These are phyloP conservation scores for Neuroscelio doddi DNA, from an alignment of 2,888 invertebrate genomes.

Conservation along the genomic window DNA sequence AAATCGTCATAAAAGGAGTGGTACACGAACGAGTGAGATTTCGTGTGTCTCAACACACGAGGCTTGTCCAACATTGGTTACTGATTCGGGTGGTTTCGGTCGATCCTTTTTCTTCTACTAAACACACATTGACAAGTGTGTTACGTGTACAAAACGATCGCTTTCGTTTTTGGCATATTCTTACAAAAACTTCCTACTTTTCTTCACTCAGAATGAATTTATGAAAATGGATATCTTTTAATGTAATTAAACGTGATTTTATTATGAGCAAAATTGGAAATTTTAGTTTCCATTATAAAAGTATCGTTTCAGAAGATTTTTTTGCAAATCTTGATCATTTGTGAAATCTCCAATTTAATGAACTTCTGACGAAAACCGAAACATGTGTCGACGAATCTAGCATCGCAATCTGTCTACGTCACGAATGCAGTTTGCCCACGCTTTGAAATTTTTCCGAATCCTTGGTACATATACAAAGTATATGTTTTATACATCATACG, in stretches of 20 bases:
- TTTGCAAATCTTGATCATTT: too few relatives aligned
- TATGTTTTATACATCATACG: background rate
- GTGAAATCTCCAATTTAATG: background rate
- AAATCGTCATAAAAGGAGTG: slow-evolving; percentile 42
- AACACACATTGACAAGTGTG: too few relatives aligned
- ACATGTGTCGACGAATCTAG: slow-evolving; percentile 48
- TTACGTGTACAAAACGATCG: background rate
- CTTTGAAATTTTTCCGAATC: slow-evolving; percentile 46
- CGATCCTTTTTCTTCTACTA: too few relatives aligned
- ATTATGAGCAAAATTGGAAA: too few relatives aligned
- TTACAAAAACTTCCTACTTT: too few relatives aligned
- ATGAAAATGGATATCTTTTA: too few relatives aligned
- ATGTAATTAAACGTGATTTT: too few relatives aligned
- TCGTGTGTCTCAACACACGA: background rate
- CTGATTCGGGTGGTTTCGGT: too few relatives aligned
- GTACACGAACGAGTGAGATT: slow-evolving; percentile 27
- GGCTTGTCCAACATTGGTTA: too few relatives aligned
- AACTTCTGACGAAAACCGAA: slow-evolving; percentile 21
- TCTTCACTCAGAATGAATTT: too few relatives aligned
- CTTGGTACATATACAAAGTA: background rate
- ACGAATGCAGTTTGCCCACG: slow-evolving; percentile 50
- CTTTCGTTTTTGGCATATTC: background rate
- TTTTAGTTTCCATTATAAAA: too few relatives aligned
- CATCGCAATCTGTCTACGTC: slow-evolving; percentile 41
- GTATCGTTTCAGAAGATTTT: too few relatives aligned